A percentile compares a stretch with the other conserved stretches of the same genome.
Evolutionary conservation across 2,888 invertebrate genomes (phyloP).

Genomic region (Ectropis crepuscularia): DNA sequence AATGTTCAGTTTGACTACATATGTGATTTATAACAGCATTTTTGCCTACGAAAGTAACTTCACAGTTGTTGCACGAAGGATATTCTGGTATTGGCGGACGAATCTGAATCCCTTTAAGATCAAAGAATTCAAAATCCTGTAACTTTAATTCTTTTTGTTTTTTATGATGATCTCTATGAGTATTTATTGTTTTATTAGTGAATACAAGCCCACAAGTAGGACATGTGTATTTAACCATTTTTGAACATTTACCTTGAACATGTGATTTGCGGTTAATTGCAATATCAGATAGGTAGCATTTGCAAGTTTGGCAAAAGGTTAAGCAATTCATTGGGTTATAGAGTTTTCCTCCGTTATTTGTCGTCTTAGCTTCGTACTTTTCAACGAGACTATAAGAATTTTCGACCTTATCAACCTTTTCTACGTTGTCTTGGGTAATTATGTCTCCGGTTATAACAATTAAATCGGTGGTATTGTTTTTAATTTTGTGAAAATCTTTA

Average conservation of each 20-base stretch:
- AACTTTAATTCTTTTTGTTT: constrained; percentile 51
- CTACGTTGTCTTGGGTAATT: constrained; percentile 15
- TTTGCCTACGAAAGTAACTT: constrained; percentile 59
- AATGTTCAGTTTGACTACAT: constrained; percentile 53
- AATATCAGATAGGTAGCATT: constrained; percentile 54
- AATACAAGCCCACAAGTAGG: constrained; percentile 64
- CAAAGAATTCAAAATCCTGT: constrained; percentile 62
- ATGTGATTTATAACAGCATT: constrained; percentile 50
- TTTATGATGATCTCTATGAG: constrained; percentile 57
- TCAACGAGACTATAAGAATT: background rate
- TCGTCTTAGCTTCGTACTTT: constrained; percentile 3
- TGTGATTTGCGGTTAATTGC: constrained; percentile 50
- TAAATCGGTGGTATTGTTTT: constrained; percentile 46
- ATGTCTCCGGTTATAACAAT: constrained; percentile 48
- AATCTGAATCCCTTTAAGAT: constrained; percentile 56
- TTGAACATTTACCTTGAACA: constrained; percentile 48
- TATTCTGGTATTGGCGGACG: constrained; percentile 64
- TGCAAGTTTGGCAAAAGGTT: constrained; percentile 60
- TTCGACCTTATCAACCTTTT: background rate
- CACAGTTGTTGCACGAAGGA: constrained; percentile 61
- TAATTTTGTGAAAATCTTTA: constrained; percentile 44
- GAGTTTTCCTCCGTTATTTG: constrained; percentile 14
- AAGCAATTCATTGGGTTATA: constrained; percentile 41
- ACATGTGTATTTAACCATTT: constrained; percentile 53
- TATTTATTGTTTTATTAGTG: constrained; percentile 47